phyloP scores from a whole-genome alignment of 2,888 invertebrate species.

The Limnephilus marmoratus region DNA sequence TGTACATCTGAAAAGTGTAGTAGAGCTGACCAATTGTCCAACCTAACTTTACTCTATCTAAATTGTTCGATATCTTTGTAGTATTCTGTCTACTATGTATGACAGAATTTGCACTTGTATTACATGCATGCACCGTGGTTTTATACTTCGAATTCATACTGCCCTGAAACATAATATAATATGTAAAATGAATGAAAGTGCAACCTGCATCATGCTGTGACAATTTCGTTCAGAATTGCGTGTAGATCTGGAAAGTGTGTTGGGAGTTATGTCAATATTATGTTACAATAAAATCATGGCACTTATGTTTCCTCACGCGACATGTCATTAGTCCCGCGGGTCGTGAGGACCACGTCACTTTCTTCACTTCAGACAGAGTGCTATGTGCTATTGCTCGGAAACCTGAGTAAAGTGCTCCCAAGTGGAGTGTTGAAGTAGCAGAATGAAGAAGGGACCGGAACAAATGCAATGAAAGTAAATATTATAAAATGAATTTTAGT shows the following conservation, averaged over 20 bases:
- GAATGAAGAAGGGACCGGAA: neutral
- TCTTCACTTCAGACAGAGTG: neutral
- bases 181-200: neutral
- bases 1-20: too few species aligned
- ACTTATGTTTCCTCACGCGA: conserved; percentile 17
- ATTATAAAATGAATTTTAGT: neutral
- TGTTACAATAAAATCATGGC: conserved; percentile 8
- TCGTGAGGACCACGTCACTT: conserved; percentile 3
- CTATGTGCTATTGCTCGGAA: neutral
- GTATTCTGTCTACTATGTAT: too few species aligned
- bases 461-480: neutral
- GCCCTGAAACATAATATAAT: neutral
- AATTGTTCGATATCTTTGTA: too few species aligned
- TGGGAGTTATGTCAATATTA: neutral
- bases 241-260: conserved; percentile 21
- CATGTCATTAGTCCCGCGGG: neutral
- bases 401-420: neutral
- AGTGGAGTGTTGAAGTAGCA: neutral
- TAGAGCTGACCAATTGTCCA: too few species aligned
- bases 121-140: neutral
- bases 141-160: neutral
- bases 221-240: neutral
- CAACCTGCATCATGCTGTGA: neutral
- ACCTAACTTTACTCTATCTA: too few species aligned
- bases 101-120: too few species aligned